Conservation (phyloP, 2,888 invertebrate species). For the Noctua janthe region DNA sequence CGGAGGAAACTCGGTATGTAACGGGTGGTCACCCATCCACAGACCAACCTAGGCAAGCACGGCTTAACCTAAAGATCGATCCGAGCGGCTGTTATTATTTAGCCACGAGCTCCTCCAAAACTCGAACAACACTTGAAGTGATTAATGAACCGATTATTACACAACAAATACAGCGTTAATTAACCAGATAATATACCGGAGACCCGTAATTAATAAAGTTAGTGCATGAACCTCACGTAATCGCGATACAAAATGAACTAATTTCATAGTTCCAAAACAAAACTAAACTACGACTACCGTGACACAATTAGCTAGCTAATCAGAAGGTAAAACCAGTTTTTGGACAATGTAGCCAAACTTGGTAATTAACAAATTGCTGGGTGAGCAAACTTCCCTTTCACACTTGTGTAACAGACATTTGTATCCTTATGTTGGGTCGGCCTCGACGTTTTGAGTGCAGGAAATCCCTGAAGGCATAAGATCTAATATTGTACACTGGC, state of each 20-base stretch:
- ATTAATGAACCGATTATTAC: conserved; percentile 62
- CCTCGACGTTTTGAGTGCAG: conserved; percentile 50
- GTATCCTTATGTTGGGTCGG: conserved; percentile 44
- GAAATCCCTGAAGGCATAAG: conserved; percentile 52
- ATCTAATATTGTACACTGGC: conserved; percentile 49
- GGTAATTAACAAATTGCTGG: conserved; percentile 62
- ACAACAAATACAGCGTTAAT: conserved; percentile 62
- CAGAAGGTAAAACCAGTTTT: conserved; percentile 63
- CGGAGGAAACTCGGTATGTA: too few relatives aligned
- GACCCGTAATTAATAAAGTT: conserved; percentile 62
- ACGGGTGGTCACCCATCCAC: too few relatives aligned
- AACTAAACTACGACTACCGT: conserved; percentile 45
- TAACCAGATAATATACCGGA: conserved; percentile 56
- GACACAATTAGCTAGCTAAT: conserved; percentile 68
- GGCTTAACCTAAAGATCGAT: too few relatives aligned
- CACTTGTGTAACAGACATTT: conserved; percentile 51
- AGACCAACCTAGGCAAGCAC: too few relatives aligned
- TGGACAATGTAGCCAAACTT: conserved; percentile 57
- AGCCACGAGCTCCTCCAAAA: too few relatives aligned
- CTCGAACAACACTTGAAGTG: conserved; percentile 36
- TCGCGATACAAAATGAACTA: conserved; percentile 68
- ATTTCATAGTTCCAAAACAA: conserved; percentile 68
- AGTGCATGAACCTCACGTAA: conserved; percentile 63
- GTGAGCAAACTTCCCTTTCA: conserved; percentile 52
- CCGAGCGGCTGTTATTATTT: too few relatives aligned